phyloP scores from a whole-genome alignment of 2,888 invertebrate genomes.

The Masnerella sp. region DNA sequence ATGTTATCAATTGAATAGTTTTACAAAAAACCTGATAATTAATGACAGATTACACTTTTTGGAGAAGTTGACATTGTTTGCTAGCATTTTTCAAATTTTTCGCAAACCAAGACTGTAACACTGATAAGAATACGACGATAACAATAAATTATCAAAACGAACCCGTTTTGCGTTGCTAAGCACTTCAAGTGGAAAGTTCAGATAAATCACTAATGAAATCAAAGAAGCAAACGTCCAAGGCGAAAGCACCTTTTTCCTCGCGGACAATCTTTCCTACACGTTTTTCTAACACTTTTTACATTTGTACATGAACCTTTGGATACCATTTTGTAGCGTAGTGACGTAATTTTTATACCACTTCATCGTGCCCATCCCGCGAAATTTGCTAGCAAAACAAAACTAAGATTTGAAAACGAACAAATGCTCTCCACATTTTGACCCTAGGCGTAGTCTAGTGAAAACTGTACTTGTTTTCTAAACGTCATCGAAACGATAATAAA shows the following conservation, averaged over 20 bases:
- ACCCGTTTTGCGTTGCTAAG: conserved; percentile 8
- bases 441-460: no score
- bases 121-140: no score
- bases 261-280: conserved; percentile 19
- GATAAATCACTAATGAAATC: conserved; percentile 16
- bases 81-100: conserved; percentile 28
- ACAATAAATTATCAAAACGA: conserved; percentile 17
- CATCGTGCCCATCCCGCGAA: conserved; percentile 10
- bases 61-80: conserved; percentile 13
- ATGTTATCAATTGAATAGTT: no score
- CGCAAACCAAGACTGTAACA: not conserved
- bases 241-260: no score
- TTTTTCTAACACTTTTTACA: conserved; percentile 44
- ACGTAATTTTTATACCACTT: conserved; percentile 6
- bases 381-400: conserved; percentile 39
- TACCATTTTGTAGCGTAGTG: conserved; percentile 25
- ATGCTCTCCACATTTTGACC: no score
- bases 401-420: no score
- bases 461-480: not conserved
- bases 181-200: conserved; percentile 18
- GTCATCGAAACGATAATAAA: no score
- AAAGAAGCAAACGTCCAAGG: conserved; percentile 16
- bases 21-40: no score
- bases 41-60: not conserved
- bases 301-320: conserved; percentile 35